Conservation (phyloP, 2,113 vertebrate genomes). For the Carassius gibelio region DNA sequence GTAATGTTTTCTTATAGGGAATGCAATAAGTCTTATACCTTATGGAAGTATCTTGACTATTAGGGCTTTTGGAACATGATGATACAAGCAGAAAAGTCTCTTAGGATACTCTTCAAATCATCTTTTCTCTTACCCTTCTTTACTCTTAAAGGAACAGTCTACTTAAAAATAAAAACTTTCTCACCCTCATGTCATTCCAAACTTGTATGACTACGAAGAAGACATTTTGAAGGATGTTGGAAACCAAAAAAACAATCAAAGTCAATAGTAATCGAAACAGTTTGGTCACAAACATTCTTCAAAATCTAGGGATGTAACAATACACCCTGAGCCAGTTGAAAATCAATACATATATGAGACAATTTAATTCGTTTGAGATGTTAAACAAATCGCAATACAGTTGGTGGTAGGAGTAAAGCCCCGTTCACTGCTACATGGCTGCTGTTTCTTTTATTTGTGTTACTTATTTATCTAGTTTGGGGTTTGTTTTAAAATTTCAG, state of each 20-base stretch:
- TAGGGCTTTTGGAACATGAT: not conserved
- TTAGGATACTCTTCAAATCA: not conserved
- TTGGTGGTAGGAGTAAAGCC: too few relatives aligned
- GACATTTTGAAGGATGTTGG: not conserved
- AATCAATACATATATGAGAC: too few relatives aligned
- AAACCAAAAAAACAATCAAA: not conserved
- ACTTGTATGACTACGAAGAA: not conserved
- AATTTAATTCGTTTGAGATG: too few relatives aligned
- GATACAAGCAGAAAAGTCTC: slow-evolving; percentile 31
- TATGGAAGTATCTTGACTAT: not conserved
- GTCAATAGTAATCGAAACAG: not conserved
- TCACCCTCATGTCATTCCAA: not conserved
- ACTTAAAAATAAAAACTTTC: not conserved
- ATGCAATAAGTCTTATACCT: not conserved
- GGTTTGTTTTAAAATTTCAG: too few relatives aligned
- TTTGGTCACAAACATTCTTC: too few relatives aligned
- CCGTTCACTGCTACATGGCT: too few relatives aligned
- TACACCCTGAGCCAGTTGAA: too few relatives aligned
- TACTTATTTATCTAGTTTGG: too few relatives aligned
- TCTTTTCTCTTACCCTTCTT: not conserved
- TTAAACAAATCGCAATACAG: too few relatives aligned
- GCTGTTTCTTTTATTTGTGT: too few relatives aligned
- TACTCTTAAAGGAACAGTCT: not conserved
- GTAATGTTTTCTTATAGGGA: not conserved
- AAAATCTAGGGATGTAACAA: not conserved